Evolutionary conservation across 2,888 invertebrate species (phyloP), one percentile per base, ranked within the genome.

Genomic region (Cerceris ruficornis): DNA sequence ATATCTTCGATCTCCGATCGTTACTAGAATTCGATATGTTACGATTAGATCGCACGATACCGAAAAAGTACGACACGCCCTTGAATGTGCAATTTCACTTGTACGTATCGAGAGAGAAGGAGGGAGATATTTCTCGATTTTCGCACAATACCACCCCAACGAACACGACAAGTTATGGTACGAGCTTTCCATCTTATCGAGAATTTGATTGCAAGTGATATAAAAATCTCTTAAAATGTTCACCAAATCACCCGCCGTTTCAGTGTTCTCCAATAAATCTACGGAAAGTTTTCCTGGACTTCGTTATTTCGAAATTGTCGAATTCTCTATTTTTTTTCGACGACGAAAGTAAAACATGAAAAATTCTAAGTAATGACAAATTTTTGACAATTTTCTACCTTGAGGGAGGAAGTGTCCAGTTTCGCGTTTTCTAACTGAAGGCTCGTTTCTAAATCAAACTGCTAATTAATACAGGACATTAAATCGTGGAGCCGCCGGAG

Each of bases 401-500:
- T 52, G 7, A 2, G 52, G 52, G 14, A n/a, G 7, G 13, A 17
- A 55, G 17, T 2, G 7, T 55, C 7, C 7, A 7, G 50, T n/a
- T 50, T 50, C n/a, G 2, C n/a, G 9, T 50, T n/a, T 11, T n/a
- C 50, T n/a, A 6, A n/a, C n/a, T 50, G 6, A n/a, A 50, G 7
- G 15, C n/a, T 14, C 43, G 13, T 42, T 57, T 61, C 50, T 73
- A 65, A 59, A 79, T 70, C 80, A 73, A 79, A 62, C 62, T 60
- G 73, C 61, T 79, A 73, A 79, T 65, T 79, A 79, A 79, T 79
- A 79, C 69, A 66, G 73, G 57, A 69, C 79, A 61, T 79, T 69
- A 79, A 73, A 69, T 68, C 68, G 17, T 71, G 49, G 62, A 57
- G 68, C 65, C 39, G 69, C 66, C 54, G 58, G 54, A 57, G 57